Conservation (phyloP, 2,113 vertebrate genomes). For the Ivindomyrus marchei region DNA sequence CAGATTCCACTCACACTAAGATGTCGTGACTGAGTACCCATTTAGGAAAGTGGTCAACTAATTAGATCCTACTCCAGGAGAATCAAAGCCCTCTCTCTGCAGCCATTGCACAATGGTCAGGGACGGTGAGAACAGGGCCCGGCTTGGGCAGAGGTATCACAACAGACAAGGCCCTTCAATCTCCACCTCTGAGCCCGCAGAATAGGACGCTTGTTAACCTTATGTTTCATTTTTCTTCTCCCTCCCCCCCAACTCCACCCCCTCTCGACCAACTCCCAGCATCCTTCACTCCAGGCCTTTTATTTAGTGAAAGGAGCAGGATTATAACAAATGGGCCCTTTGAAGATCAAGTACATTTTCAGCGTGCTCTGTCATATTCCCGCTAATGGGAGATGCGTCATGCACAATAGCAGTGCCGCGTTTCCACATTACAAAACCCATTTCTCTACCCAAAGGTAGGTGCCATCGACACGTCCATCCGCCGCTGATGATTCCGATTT, state of each 20-base stretch:
- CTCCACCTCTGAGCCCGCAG: not conserved
- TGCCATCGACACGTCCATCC: no score
- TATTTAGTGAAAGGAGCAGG: slow-evolving; percentile 20
- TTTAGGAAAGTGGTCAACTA: slow-evolving; percentile 53
- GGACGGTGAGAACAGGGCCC: slow-evolving; percentile 1
- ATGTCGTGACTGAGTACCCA: slow-evolving; percentile 37
- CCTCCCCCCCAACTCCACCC: no score
- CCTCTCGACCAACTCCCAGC: slow-evolving; percentile 8
- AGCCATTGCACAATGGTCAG: slow-evolving; percentile 9
- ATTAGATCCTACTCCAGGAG: slow-evolving; percentile 46
- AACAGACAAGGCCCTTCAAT: slow-evolving; percentile 11
- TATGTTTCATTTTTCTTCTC: slow-evolving; percentile 12
- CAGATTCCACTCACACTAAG: slow-evolving; percentile 57
- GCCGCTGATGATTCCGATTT: not conserved
- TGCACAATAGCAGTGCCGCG: not conserved
- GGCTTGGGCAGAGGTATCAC: slow-evolving; percentile 8
- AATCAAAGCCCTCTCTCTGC: slow-evolving; percentile 21
- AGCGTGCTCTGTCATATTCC: slow-evolving; percentile 14
- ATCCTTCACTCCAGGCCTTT: slow-evolving; percentile 14
- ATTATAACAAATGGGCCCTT: slow-evolving; percentile 18
- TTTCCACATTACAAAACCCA: not conserved
- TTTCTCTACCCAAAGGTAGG: not conserved
- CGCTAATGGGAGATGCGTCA: slow-evolving; percentile 5
- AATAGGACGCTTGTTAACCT: slow-evolving; percentile 21
- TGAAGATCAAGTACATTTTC: slow-evolving; percentile 23